Conservation (phyloP, 1,140 invertebrate species). For the Drosophila kohkoa region DNA sequence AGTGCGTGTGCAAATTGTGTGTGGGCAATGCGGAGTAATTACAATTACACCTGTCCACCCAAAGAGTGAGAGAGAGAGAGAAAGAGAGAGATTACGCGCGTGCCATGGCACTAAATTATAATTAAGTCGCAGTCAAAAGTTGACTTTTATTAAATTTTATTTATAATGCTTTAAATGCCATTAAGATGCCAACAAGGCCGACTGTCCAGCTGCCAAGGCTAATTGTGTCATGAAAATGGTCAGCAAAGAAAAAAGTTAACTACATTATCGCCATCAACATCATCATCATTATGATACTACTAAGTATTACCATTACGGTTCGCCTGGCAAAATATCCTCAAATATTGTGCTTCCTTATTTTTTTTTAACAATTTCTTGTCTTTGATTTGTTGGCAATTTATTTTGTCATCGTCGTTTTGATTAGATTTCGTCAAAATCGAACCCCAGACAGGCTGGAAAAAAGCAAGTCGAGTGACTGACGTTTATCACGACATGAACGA, state of each 20-base stretch:
- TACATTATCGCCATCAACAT: constrained; percentile 17
- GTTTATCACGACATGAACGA: constrained; percentile 69
- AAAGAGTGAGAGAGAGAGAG: neutral
- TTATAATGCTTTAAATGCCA: constrained; percentile 76
- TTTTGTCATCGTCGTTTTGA: constrained; percentile 74
- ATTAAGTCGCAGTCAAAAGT: constrained; percentile 75
- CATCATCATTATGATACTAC: constrained; percentile 30
- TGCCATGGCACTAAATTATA: constrained; percentile 76
- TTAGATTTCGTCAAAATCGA: constrained; percentile 60
- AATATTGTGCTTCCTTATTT: constrained; percentile 17
- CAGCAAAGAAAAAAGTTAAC: neutral
- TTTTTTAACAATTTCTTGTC: constrained; percentile 28
- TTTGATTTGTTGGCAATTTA: constrained; percentile 71
- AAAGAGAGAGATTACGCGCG: constrained; percentile 38
- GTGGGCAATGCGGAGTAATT: constrained; percentile 62
- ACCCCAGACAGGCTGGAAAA: constrained; percentile 19
- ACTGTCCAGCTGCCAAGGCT: constrained; percentile 45
- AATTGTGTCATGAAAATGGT: constrained; percentile 55
- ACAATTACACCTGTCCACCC: constrained; percentile 75
- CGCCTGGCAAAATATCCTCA: constrained; percentile 20
- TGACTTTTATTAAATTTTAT: constrained; percentile 83
- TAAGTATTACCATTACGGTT: constrained; percentile 22
- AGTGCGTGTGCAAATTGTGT: constrained; percentile 19
- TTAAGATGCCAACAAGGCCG: constrained; percentile 49
- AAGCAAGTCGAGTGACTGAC: constrained; percentile 62